Conservation (phyloP, 2,113 vertebrate species). For the Campylomormyrus numenius region DNA sequence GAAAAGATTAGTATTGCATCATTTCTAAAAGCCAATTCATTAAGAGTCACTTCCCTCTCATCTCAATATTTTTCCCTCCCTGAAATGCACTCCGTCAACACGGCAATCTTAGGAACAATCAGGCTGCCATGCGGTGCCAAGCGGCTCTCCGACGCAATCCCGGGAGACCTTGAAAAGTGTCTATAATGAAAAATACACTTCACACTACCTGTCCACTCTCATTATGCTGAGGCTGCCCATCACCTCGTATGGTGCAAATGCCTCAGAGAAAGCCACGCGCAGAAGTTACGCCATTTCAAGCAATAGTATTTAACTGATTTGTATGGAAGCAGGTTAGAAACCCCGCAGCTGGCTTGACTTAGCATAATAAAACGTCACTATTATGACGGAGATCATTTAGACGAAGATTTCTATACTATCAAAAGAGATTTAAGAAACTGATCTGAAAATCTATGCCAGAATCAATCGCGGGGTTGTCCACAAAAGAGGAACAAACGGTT, state of each 20-base stretch:
- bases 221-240: not conserved
- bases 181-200: constrained; percentile 8
- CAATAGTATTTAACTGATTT: not conserved
- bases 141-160: not conserved
- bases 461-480: not conserved
- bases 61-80: constrained; percentile 2
- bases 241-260: not conserved
- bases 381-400: not conserved
- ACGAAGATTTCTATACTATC: not conserved
- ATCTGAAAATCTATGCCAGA: not conserved
- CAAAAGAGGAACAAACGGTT: not conserved
- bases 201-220: not conserved
- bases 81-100: not conserved
- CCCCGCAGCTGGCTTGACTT: not conserved
- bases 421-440: not conserved
- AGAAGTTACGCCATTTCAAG: not conserved
- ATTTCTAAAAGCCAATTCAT: constrained; percentile 2
- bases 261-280: not conserved
- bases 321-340: not conserved
- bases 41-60: not conserved
- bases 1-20: not conserved
- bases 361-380: not conserved
- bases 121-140: not conserved
- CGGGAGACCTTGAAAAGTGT: not conserved
- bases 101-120: constrained; percentile 4